Evolutionary conservation across 1,140 invertebrate genomes (phyloP).

Genomic region (Eumaeus atala): DNA sequence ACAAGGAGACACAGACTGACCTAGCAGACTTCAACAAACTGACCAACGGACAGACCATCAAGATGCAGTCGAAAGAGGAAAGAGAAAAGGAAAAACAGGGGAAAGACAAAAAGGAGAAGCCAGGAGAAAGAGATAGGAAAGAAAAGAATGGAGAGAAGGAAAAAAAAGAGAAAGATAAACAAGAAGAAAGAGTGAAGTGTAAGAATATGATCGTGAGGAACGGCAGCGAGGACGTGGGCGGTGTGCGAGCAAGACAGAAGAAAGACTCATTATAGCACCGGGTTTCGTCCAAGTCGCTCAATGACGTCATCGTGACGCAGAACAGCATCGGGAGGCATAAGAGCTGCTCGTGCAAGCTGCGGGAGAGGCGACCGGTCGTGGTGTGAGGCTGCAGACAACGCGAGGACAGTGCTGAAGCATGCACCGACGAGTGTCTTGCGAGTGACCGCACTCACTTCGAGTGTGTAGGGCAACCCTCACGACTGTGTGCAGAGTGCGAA

Average conservation of each 20-base stretch:
- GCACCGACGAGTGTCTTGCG: too few species aligned
- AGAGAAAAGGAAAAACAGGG: background rate
- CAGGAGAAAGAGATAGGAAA: background rate
- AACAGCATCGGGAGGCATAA: conserved; percentile 47
- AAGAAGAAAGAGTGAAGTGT: conserved; percentile 24
- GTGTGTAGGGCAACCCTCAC: too few species aligned
- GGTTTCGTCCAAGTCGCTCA: conserved; percentile 49
- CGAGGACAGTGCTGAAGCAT: too few species aligned
- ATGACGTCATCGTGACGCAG: conserved; percentile 34
- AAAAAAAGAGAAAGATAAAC: background rate
- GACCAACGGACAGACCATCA: conserved; percentile 44
- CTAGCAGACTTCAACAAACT: conserved; percentile 44
- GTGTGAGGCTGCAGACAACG: conserved; percentile 14
- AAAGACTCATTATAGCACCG: conserved; percentile 58
- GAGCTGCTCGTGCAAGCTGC: conserved; percentile 57
- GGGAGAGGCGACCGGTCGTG: conserved; percentile 47
- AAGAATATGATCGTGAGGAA: background rate
- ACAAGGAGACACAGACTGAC: conserved; percentile 59
- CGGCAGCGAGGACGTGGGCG: background rate
- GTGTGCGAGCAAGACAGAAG: conserved; percentile 3
- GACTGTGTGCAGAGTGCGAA: too few species aligned
- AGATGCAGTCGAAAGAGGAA: background rate
- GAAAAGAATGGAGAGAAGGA: background rate
- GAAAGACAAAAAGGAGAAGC: too few species aligned
- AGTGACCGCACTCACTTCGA: too few species aligned